Evolutionary conservation across 2,797 vertebrate species (phyloP).

Genomic region (Myotis vivesi): DNA sequence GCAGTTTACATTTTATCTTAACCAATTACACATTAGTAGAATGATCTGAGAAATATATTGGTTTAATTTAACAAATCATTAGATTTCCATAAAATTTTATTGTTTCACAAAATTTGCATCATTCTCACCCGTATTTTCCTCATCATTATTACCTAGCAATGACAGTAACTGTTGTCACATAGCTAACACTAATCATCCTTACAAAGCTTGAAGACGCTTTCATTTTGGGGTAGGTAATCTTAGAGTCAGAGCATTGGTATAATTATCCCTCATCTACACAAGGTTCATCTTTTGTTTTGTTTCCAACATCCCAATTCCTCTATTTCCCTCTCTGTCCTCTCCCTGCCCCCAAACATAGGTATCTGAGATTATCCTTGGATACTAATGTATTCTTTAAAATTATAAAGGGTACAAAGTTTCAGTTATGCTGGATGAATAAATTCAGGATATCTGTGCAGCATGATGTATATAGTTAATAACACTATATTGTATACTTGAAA

Average conservation of each 20-base stretch:
- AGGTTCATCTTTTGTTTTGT: background rate
- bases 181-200: background rate
- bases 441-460: background rate
- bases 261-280: background rate
- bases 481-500: background rate
- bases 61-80: background rate
- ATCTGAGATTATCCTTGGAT: background rate
- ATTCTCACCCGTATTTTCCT: background rate
- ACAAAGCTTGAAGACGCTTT: background rate
- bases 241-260: background rate
- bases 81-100: background rate
- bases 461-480: background rate
- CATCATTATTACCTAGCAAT: background rate
- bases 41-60: background rate
- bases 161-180: background rate
- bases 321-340: background rate
- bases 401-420: background rate
- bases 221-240: background rate
- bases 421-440: background rate
- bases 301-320: background rate
- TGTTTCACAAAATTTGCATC: constrained; percentile 9
- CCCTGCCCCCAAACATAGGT: background rate
- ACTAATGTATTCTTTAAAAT: background rate
- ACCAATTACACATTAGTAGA: background rate
- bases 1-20: background rate